These are phyloP conservation scores for Heliconius hermathena DNA, from an alignment of 1,140 invertebrate genomes.

Conservation along the genomic window DNA sequence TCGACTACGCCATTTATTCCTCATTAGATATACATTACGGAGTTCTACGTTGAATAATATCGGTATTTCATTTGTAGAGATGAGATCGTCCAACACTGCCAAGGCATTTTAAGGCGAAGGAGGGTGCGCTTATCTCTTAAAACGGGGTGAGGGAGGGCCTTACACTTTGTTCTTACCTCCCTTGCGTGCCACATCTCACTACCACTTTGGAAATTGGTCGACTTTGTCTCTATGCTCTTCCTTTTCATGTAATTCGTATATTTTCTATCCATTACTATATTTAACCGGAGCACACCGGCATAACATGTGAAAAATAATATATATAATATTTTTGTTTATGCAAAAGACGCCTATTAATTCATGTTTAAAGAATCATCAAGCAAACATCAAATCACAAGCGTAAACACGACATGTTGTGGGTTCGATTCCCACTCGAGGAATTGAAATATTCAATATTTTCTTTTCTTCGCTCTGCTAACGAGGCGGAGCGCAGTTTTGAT, in stretches of 20 bases:
- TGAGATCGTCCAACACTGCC: conserved; percentile 11
- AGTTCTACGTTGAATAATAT: conserved; percentile 48
- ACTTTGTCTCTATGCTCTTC: conserved; percentile 57
- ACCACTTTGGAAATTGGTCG: conserved; percentile 75
- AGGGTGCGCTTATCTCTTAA: conserved; percentile 57
- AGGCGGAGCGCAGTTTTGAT: no score
- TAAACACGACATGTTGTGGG: no score
- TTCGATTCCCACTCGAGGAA: no score
- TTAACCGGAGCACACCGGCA: background rate
- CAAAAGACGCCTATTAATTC: conserved; percentile 30
- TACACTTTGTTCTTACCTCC: background rate
- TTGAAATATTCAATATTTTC: no score
- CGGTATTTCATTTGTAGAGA: conserved; percentile 49
- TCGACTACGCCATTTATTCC: conserved; percentile 49
- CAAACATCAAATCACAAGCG: no score
- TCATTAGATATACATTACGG: conserved; percentile 57
- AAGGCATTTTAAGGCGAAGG: conserved; percentile 45
- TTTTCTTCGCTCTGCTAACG: no score
- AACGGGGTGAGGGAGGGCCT: background rate
- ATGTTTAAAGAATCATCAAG: background rate
- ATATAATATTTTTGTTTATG: conserved; percentile 12
- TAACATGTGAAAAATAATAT: no score
- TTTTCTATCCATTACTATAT: background rate
- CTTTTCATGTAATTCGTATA: background rate
- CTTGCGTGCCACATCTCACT: conserved; percentile 29